phyloP scores from a whole-genome alignment of 1,140 invertebrate species.

The Phenacoccus solenopsis region DNA sequence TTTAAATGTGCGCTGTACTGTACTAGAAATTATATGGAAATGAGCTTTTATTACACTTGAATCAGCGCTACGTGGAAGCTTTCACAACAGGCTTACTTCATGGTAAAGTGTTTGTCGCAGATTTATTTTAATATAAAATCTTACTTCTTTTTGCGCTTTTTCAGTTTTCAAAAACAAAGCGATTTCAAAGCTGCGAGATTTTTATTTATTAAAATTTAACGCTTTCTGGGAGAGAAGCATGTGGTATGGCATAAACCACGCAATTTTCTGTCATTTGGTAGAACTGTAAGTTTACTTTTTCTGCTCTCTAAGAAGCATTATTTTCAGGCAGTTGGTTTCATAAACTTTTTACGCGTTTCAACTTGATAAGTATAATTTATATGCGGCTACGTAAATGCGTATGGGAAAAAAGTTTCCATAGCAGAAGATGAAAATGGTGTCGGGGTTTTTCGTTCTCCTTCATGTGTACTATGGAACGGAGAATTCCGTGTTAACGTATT shows the following conservation, averaged over 20 bases:
- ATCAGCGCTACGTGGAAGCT: background rate
- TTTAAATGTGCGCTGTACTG: background rate
- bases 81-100: background rate
- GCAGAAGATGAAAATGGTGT: too few species aligned
- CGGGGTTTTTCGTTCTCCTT: too few species aligned
- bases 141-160: background rate
- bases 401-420: too few species aligned
- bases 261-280: background rate
- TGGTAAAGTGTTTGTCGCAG: background rate
- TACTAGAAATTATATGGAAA: background rate
- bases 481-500: too few species aligned
- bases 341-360: too few species aligned
- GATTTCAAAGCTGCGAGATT: background rate
- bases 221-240: background rate
- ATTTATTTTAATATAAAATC: slow-evolving; percentile 4
- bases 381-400: too few species aligned
- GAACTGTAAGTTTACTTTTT: background rate
- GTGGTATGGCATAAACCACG: background rate
- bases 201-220: background rate
- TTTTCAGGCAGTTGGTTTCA: too few species aligned
- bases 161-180: background rate
- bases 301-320: too few species aligned
- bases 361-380: too few species aligned
- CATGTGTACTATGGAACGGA: too few species aligned
- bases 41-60: background rate